Base-by-base conservation (phyloP, 2,888 invertebrate species). In the Cheilosia vulpina region DNA sequence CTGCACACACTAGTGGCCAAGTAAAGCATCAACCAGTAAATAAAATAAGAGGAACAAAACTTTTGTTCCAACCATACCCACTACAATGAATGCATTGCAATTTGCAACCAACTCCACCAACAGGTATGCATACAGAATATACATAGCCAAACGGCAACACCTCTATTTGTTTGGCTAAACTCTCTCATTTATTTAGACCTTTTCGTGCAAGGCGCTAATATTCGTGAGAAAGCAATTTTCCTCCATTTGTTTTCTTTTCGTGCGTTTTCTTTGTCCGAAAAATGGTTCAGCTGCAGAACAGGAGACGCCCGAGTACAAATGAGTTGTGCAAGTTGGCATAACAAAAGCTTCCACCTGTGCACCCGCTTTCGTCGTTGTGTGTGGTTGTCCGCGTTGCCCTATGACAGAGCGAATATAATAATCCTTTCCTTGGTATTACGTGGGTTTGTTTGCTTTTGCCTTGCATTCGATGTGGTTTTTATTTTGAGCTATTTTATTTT, bases 181-280 rank as follows among this genome's bases (percentile, higher is more conserved):
- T 63, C 57, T 58, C 71, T 79, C 71, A 72, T 79, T 72, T 79
- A 79, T 79, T 79, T 72, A 50, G 72, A 65, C 55, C 78, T 78
- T 71, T 63, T 71, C 78, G 71, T 78, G 78, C 71, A 55, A 65
- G 50, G 63, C 63, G 78, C 78, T 79, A 79, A 79, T 79, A 79
- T 79, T 79, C 78, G 78, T 79, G 78, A 79, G 78, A 79, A 79
- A 79, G 71, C 78, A 79, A 71, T 79, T 79, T 79, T 63, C 78
- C 58, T 34, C 15, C 15, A 21, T 31, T 65, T 21, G 4, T 45
- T 6, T 27, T 73, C 19, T 52, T 47, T 58, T 53, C 65, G 58
- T 79, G 69, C 63, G 50, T 71, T 27, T n/a, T n/a, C n/a, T n/a
- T n/a, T 47, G 62, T 53, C 60, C 68, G 27, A 69, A 78, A 69